phyloP scores from a whole-genome alignment of 2,888 invertebrate genomes.

The Fragum fragum region DNA sequence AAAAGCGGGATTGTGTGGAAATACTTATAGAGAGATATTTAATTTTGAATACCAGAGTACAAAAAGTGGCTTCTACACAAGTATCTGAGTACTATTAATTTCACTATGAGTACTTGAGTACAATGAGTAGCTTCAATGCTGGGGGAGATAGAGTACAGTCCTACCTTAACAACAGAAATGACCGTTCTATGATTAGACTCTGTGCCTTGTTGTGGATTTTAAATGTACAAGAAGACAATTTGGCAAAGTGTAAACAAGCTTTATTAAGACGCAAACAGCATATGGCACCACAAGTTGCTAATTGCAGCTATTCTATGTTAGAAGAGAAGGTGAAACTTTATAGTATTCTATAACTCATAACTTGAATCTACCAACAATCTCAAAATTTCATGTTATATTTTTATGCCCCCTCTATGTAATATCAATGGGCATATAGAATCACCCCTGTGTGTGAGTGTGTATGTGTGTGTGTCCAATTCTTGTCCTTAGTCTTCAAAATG shows the following conservation, averaged over 20 bases:
- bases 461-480: too few relatives aligned
- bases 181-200: conserved; percentile 82
- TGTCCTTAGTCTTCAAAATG: too few relatives aligned
- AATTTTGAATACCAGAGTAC: too few relatives aligned
- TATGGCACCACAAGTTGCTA: conserved; percentile 12
- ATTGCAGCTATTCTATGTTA: neutral
- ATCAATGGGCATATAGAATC: too few relatives aligned
- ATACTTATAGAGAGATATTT: too few relatives aligned
- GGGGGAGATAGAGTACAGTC: conserved; percentile 29
- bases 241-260: conserved; percentile 40
- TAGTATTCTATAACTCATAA: too few relatives aligned
- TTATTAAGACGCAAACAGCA: conserved; percentile 16
- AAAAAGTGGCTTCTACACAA: neutral
- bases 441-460: too few relatives aligned
- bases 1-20: too few relatives aligned
- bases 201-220: conserved; percentile 83
- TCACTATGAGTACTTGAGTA: neutral
- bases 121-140: neutral
- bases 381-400: too few relatives aligned
- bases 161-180: conserved; percentile 77
- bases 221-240: conserved; percentile 78
- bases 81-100: neutral
- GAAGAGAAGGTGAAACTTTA: neutral
- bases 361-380: too few relatives aligned
- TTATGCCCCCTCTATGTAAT: too few relatives aligned